phyloP scores from a whole-genome alignment of 2,888 invertebrate species.

The Apamea epomidion region DNA sequence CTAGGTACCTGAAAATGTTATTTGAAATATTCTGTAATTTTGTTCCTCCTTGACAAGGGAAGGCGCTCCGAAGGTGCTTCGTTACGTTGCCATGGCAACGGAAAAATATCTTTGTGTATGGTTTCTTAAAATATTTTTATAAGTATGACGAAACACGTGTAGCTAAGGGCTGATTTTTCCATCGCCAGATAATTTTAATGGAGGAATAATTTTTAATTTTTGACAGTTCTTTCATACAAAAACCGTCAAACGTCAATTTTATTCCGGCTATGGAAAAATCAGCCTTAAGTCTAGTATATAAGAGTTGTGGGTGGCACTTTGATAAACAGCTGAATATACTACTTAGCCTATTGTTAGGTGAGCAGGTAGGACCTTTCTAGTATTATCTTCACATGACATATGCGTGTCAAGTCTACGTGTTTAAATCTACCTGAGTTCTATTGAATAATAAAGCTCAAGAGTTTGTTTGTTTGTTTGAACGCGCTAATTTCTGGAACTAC shows the following conservation, averaged over 20 bases:
- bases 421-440: not conserved
- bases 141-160: not conserved
- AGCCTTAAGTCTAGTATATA: not conserved
- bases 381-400: conserved; percentile 2
- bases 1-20: not conserved
- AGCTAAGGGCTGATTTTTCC: no score
- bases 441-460: no score
- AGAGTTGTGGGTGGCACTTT: conserved; percentile 12
- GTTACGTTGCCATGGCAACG: conserved; percentile 43
- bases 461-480: no score
- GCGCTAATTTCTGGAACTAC: no score
- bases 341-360: conserved; percentile 13
- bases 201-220: no score
- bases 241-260: no score
- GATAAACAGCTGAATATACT: conserved; percentile 40
- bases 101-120: conserved; percentile 6
- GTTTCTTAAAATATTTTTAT: not conserved
- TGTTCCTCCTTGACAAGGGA: conserved; percentile 11
- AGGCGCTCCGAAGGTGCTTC: conserved; percentile 16
- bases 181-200: no score
- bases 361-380: not conserved
- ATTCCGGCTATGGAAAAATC: no score
- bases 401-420: not conserved
- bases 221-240: no score
- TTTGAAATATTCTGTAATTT: conserved; percentile 18